These are phyloP conservation scores for Thomomys bottae DNA, from an alignment of 2,113 vertebrate genomes.

Conservation along the genomic window DNA sequence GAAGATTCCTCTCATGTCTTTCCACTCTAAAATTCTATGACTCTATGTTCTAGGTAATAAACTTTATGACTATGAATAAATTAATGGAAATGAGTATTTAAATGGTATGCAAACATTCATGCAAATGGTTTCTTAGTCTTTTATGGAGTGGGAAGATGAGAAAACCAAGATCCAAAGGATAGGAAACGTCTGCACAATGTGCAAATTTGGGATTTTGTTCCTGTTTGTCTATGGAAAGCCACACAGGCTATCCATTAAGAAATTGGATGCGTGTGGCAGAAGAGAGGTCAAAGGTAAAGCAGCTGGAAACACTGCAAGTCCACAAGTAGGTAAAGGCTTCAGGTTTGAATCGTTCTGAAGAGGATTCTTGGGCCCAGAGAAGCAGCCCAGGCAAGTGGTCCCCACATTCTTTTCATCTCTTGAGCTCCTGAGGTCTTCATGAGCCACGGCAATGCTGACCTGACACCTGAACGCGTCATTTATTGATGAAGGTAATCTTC, in stretches of 20 bases:
- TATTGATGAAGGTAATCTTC: neutral
- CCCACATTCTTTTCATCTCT: neutral
- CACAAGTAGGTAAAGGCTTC: neutral
- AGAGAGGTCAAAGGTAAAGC: neutral
- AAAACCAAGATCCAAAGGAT: neutral
- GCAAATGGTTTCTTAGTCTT: constrained; percentile 51
- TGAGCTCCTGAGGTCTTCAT: neutral
- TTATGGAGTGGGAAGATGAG: constrained; percentile 39
- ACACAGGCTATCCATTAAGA: neutral
- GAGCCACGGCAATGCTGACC: neutral
- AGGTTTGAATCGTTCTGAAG: neutral
- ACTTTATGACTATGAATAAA: constrained; percentile 77
- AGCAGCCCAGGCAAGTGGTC: neutral
- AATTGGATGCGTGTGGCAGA: neutral
- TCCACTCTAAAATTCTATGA: constrained; percentile 58
- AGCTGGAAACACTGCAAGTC: neutral
- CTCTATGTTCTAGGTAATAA: constrained; percentile 74
- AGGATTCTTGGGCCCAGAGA: neutral
- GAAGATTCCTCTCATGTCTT: constrained; percentile 54
- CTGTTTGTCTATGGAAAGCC: neutral
- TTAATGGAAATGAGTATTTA: constrained; percentile 75
- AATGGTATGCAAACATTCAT: constrained; percentile 67
- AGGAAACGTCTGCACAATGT: neutral
- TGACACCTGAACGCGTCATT: neutral
- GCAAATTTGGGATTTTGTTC: neutral